These are phyloP conservation scores for Calonectris borealis DNA, from an alignment of 2,113 vertebrate genomes.

Conservation along the genomic window DNA sequence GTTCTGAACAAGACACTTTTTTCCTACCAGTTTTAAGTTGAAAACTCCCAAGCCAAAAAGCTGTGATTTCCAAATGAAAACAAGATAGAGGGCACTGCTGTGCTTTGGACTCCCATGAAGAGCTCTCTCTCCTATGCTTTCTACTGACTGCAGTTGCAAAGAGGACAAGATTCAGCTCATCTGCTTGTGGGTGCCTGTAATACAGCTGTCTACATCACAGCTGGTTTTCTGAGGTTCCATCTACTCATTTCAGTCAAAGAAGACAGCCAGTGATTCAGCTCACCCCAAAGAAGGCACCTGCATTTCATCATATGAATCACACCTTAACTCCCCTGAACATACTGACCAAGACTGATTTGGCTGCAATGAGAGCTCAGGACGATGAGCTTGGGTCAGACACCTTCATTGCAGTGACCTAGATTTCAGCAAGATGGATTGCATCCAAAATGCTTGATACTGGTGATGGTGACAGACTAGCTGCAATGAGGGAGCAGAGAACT, in stretches of 20 bases:
- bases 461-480: not conserved
- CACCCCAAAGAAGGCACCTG: not conserved
- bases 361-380: not conserved
- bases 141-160: not conserved
- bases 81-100: not conserved
- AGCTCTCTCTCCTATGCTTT: rapidly evolving
- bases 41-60: not conserved
- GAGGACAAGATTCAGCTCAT: not conserved
- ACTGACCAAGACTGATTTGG: not conserved
- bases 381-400: not conserved
- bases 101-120: not conserved
- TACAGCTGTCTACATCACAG: not conserved
- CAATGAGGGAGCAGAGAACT: not conserved
- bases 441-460: not conserved
- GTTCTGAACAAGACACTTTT: not conserved
- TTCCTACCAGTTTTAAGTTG: not conserved
- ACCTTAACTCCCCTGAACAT: not conserved
- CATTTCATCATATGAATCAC: not conserved
- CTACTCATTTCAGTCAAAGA: not conserved
- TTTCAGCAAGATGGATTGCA: not conserved
- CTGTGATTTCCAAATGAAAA: not conserved
- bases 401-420: not conserved
- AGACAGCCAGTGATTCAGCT: not conserved
- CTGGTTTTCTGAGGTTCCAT: not conserved
- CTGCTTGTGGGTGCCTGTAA: not conserved